Base-by-base conservation (phyloP, 2,888 invertebrate genomes). In the Suillia variegata region DNA sequence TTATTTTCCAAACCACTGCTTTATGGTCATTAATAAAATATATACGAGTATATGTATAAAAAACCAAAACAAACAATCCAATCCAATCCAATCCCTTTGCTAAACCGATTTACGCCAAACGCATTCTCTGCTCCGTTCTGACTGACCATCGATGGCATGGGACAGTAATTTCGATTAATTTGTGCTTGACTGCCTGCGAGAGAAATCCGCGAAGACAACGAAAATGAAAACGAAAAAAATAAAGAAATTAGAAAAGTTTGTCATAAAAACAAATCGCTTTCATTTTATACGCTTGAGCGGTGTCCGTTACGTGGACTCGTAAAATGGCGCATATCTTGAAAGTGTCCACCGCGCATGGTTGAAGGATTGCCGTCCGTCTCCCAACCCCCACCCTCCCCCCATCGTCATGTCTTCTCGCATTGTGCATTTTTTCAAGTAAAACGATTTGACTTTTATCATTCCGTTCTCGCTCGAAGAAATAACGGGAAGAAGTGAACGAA, bases 291-390 rank as follows among this genome's bases (percentile, higher is more conserved):
- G 47, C 58, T 38, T 58, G 55, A 54, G 26, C 26, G 17, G 6
- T 31, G 26, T 12, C 49, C 42, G 62, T 31, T 64, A 73, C 74
- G 76, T 74, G 76, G 51, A 67, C 54, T 65, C 75, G 67, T 74
- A 74, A 74, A 74, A 67, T 61, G 58, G 59, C 61, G 51, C 47
- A 60, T 56, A 63, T 42, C 61, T 49, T 54, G n/a, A 54, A 56
- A 54, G 24, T 61, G 58, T 47, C 22, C n/a, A n/a, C n/a, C 45
- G 47, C 60, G 61, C 67, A 63, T 61, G 62, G 64, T n/a, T 56
- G 56, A 33, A 55, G 62, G 53, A n/a, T n/a, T n/a, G n/a, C n/a
- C n/a, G n/a, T n/a, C n/a, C n/a, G n/a, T n/a, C n/a, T n/a, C n/a
- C n/a, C n/a, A n/a, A n/a, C n/a, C n/a, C n/a, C n/a, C n/a, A n/a